Evolutionary conservation across 2,797 vertebrate species (phyloP).

Genomic region (Schizopygopsis malacanthus): DNA sequence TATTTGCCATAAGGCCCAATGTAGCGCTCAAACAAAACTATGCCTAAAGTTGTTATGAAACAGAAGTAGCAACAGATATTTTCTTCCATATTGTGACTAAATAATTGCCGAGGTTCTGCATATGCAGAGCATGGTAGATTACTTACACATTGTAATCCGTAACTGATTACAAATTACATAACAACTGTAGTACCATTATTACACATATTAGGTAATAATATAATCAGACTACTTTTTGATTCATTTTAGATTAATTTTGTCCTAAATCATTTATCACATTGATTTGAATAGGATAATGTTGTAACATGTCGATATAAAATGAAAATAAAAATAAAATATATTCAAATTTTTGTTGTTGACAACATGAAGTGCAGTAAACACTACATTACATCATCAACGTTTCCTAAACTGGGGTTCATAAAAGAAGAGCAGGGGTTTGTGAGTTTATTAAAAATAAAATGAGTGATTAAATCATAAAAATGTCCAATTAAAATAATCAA

Average conservation of each 20-base stretch:
- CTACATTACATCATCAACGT: too few relatives aligned
- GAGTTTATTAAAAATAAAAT: neutral
- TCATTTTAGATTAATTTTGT: neutral
- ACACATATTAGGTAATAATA: neutral
- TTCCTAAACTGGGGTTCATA: too few relatives aligned
- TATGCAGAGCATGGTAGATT: neutral
- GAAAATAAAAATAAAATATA: neutral
- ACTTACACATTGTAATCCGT: neutral
- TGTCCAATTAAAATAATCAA: neutral
- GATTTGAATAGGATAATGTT: neutral
- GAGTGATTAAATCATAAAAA: neutral
- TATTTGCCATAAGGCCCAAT: conserved; percentile 16
- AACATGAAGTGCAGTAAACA: neutral
- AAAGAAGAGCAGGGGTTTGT: neutral
- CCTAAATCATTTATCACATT: neutral
- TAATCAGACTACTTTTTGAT: neutral
- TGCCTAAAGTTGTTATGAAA: neutral
- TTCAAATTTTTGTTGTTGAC: neutral
- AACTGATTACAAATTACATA: neutral
- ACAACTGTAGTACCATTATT: neutral
- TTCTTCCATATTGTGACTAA: neutral
- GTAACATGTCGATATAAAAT: neutral
- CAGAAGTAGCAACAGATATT: neutral
- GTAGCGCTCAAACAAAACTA: neutral
- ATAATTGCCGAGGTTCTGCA: neutral